Base-by-base conservation (phyloP, 2,888 invertebrate species). In the Cerastis rubricosa region DNA sequence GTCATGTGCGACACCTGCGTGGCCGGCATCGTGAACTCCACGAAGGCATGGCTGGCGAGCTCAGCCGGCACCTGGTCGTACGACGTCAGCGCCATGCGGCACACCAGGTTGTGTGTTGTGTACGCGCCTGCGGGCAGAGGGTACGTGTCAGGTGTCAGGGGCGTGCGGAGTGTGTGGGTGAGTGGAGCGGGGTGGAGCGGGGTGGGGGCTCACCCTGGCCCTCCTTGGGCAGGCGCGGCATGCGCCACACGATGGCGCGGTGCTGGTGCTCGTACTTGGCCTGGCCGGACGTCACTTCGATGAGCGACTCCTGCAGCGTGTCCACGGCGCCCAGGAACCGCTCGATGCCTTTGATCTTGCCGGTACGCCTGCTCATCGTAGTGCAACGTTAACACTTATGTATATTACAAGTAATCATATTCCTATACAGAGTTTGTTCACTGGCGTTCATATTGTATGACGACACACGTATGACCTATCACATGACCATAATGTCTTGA, bases 211-310 rank as follows among this genome's bases (percentile, higher is more conserved):
- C 29, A 99, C 99, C 99, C 97, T 99, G 99, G 86, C 99, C 99
- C 96, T 99, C 99, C 95, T 99, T 99, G 74, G 99, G 99, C 90
- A 99, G 97, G 72, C 99, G 97, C 14, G 99, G 98, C 97, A 99
- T 99, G 89, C 99, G 97, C 99, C 99, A 99, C 49, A 99, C 99
- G 89, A 99, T 99, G 78, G 99, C 98, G 85, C 99, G 97, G 96
- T 99, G 99, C 92, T 99, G 99, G 96, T 99, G 99, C 95, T 99
- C 99, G 95, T 99, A 99, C 96, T 99, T 99, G 76, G 99, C 99
- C 94, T 99, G 98, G 68, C 99, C 99, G 0, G 99, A 99, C 19
- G 99, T 99, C 12, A 99, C 99, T 95, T 99, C 99, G 93, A 99
- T 99, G 45, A 99, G 97, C 69, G 99, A 99, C 90, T 98, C 98